A percentile compares a stretch with the other conserved stretches of the same genome.
Conservation (phyloP, 2,888 invertebrate species). For the Octonoba sinensis region DNA sequence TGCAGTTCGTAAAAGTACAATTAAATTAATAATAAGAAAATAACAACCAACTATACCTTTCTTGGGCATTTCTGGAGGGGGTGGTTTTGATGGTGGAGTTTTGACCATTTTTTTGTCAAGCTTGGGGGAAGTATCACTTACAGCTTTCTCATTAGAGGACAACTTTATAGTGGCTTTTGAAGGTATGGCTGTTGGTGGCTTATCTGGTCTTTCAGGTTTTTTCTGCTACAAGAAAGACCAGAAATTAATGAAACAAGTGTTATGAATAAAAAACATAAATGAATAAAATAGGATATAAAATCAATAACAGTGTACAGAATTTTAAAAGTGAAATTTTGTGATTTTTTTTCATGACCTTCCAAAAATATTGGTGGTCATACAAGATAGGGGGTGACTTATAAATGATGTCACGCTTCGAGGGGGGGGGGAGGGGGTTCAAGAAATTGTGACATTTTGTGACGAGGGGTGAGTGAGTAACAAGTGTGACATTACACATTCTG, state of each 20-base stretch:
- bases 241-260: not conserved
- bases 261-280: not conserved
- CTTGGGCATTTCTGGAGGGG: constrained; percentile 64
- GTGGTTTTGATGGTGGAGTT: constrained; percentile 64
- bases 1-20: no score
- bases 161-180: constrained; percentile 37
- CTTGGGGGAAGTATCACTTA: constrained; percentile 39
- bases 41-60: constrained; percentile 48
- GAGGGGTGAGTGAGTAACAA: no score
- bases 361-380: no score
- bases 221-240: constrained; percentile 39
- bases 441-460: no score
- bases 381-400: no score
- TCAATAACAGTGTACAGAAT: not conserved
- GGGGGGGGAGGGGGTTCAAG: no score
- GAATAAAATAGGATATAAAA: not conserved
- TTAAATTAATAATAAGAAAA: no score
- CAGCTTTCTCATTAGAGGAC: constrained; percentile 38
- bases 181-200: constrained; percentile 61
- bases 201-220: constrained; percentile 66
- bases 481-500: no score
- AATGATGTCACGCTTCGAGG: no score
- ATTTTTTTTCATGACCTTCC: no score
- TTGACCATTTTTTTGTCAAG: constrained; percentile 45
- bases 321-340: no score